Evolutionary conservation across 1,140 invertebrate genomes (phyloP).

Genomic region (Sinonovacula constricta): DNA sequence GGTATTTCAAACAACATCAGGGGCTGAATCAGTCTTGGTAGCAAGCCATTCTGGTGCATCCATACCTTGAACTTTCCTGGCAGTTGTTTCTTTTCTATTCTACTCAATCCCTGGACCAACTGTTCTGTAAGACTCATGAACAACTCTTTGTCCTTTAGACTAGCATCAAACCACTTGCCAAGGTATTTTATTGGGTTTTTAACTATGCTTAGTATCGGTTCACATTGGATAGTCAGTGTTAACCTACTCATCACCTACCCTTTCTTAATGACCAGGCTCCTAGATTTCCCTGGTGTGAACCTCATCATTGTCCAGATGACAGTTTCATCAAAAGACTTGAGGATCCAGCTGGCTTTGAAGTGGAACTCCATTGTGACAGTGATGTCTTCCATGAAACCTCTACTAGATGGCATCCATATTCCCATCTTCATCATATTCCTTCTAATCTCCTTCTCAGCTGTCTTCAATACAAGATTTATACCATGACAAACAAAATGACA

Average conservation of each 20-base stretch:
- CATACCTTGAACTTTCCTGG: slow-evolving; percentile 51
- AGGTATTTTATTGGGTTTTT: slow-evolving; percentile 31
- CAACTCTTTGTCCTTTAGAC: background rate
- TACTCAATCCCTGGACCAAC: slow-evolving; percentile 22
- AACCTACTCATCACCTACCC: background rate
- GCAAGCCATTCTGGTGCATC: slow-evolving; percentile 37
- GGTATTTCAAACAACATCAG: slow-evolving; percentile 29
- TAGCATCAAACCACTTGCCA: slow-evolving; percentile 34
- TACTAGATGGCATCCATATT: background rate
- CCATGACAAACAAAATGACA: slow-evolving; percentile 17
- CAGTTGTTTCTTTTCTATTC: slow-evolving; percentile 36
- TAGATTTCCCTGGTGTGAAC: slow-evolving; percentile 25
- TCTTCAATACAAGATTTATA: slow-evolving; percentile 11
- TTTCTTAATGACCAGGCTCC: slow-evolving; percentile 17
- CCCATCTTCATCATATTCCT: background rate
- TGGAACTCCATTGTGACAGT: slow-evolving; percentile 15
- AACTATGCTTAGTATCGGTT: slow-evolving; percentile 8
- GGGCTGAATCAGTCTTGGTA: slow-evolving; percentile 41
- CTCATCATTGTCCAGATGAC: slow-evolving; percentile 18
- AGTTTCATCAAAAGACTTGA: background rate
- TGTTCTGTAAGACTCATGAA: background rate
- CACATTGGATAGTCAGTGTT: slow-evolving; percentile 1
- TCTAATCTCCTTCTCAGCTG: slow-evolving; percentile 20
- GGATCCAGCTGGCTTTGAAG: slow-evolving; percentile 9
- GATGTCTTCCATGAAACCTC: slow-evolving; percentile 13